A percentile compares a stretch with the other conserved stretches of the same genome.
Conservation (phyloP, 2,113 vertebrate genomes). For the Myotis davidii region DNA sequence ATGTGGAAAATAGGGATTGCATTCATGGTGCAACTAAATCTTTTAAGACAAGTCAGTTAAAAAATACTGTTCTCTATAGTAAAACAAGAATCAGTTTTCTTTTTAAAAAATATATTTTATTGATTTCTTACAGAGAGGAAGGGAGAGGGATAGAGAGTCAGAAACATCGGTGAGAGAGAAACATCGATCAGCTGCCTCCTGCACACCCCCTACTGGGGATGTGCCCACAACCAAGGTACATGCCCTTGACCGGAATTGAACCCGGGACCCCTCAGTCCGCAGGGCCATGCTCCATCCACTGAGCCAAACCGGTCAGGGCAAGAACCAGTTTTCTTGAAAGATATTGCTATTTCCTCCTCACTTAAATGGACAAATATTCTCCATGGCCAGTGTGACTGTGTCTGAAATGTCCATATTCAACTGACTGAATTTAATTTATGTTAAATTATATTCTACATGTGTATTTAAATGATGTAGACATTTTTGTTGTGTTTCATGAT, state of each 20-base stretch:
- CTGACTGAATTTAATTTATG: slow-evolving; percentile 3
- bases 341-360: background rate
- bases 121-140: no score
- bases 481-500: slow-evolving; percentile 27
- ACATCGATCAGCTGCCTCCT: no score
- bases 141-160: no score
- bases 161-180: no score
- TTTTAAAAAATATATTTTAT: no score
- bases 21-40: background rate
- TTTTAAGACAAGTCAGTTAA: background rate
- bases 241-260: no score
- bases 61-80: background rate
- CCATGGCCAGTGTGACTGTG: background rate
- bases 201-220: no score
- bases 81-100: slow-evolving; percentile 11
- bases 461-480: background rate
- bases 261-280: no score
- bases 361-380: background rate
- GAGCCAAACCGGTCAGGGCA: background rate
- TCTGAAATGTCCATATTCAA: slow-evolving; percentile 35
- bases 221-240: no score
- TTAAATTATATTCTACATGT: slow-evolving; percentile 34
- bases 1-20: background rate
- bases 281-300: no score
- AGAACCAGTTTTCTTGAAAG: background rate